Evolutionary conservation across 2,888 invertebrate genomes (phyloP).

Genomic region (Tenthredo livida): DNA sequence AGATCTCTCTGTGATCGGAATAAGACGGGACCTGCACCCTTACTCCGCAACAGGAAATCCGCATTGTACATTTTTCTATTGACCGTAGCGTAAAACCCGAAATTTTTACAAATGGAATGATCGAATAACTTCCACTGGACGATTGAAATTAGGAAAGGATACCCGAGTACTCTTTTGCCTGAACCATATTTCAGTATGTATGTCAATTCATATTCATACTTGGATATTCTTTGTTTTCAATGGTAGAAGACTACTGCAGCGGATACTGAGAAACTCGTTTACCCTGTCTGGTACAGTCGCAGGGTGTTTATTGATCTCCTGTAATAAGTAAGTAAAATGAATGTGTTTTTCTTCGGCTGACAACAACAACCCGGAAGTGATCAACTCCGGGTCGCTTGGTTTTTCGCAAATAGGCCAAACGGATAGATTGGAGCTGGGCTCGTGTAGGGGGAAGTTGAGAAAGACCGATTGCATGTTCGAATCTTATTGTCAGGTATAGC

Average conservation of each 20-base stretch:
- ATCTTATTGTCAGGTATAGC: background rate
- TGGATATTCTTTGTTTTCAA: background rate
- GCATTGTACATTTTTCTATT: background rate
- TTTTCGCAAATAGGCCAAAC: slow-evolving; percentile 29
- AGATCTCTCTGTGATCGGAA: slow-evolving; percentile 23
- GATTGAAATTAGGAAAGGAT: background rate
- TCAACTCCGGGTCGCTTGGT: background rate
- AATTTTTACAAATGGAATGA: background rate
- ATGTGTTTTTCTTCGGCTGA: slow-evolving; percentile 26
- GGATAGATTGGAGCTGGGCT: background rate
- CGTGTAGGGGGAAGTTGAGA: background rate
- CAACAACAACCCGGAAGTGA: slow-evolving; percentile 40
- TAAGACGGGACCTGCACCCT: background rate
- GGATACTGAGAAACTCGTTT: slow-evolving; percentile 4
- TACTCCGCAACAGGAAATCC: background rate
- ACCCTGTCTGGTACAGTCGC: background rate
- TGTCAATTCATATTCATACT: background rate
- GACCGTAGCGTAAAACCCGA: background rate
- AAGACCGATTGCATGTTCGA: slow-evolving; percentile 10
- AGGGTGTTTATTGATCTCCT: slow-evolving; percentile 24
- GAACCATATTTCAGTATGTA: background rate
- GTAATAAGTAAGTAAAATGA: slow-evolving; percentile 32
- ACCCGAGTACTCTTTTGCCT: background rate
- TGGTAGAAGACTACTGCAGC: background rate
- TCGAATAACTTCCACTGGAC: background rate